phyloP scores from a whole-genome alignment of 2,113 vertebrate species.

The Sylvilagus bachmani region DNA sequence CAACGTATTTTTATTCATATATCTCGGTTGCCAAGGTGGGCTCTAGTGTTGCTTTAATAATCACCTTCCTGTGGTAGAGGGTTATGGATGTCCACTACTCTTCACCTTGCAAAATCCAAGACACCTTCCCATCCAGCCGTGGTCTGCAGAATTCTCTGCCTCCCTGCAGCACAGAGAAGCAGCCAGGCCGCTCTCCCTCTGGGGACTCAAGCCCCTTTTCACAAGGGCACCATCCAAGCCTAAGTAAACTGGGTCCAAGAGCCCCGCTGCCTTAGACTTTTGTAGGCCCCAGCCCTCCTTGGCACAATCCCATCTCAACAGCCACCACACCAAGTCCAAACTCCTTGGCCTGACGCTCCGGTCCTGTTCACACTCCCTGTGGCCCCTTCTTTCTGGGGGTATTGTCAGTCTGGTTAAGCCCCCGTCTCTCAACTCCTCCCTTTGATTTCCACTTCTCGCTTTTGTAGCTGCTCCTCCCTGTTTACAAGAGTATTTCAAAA shows the following conservation, averaged over 20 bases:
- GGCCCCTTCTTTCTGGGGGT: not conserved
- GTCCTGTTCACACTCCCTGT: no score
- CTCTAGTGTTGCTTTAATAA: not conserved
- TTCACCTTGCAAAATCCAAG: not conserved
- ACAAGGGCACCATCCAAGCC: not conserved
- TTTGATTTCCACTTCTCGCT: not conserved
- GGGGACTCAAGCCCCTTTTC: not conserved
- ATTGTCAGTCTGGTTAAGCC: not conserved
- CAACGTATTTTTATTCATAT: conserved; percentile 61
- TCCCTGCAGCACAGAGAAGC: not conserved
- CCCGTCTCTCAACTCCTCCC: not conserved
- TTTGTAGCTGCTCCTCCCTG: rapidly evolving
- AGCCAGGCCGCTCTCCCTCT: not conserved
- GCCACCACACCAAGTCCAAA: not conserved
- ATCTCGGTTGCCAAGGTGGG: conserved; percentile 33
- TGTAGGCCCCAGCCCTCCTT: not conserved
- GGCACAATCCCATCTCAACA: not conserved
- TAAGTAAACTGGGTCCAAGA: not conserved
- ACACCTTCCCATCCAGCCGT: not conserved
- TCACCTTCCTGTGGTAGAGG: not conserved
- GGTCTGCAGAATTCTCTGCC: not conserved
- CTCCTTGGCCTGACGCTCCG: not conserved
- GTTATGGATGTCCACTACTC: not conserved
- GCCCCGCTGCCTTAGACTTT: not conserved
- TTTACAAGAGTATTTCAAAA: no score